Base-by-base conservation (phyloP, 2,797 vertebrate genomes). In the Liasis olivaceus region DNA sequence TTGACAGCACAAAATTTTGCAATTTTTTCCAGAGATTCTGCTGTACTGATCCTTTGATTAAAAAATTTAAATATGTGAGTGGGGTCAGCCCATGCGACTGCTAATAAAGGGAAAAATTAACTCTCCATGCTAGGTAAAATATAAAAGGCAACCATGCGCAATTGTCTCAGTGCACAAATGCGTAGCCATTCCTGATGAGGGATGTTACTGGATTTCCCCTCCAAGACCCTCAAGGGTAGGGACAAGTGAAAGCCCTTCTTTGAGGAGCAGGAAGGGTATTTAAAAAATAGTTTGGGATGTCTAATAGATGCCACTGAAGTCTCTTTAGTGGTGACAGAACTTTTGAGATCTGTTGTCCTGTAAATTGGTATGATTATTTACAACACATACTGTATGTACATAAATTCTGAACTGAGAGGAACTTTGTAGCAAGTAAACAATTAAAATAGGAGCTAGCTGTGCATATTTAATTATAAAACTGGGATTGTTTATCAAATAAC, bases 391-490 rank as follows among this genome's bases (percentile, higher is more conserved):
- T 26, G 90, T 20, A 54, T 87, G 66, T 85, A 20, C 13, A n/a
- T 14, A 11, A 92, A 64, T 24, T 93, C 1, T 85, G 59, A 14
- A 91, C 56, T 2, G 14, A 93, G 64, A 28, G 92, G 58, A 94
- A 7, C 1, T 31, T 12, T 42, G 4, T 86, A 93, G 36, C 63
- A 96, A 96, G 92, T 31, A 92, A 91, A 54, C 2, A 63, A 3
- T 92, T 94, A 93, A n/a, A 0, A 63, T 63, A 93, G 7, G 59
- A 95, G 93, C 69, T 91, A 88, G n/a, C 6, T 85, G 12, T 60
- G 4, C 0, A 4, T n/a, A 87, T 92, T 95, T 47, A 36, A 91
- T 90, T 91, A 47, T 14, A 88, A 85, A 87, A 94, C 87, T 69
- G 94, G 17, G 90, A 22, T 5, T 90, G 20, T 20, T 77, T 95